These are phyloP conservation scores for Zaprionus lachaisei DNA, from an alignment of 1,140 invertebrate species.

Conservation along the genomic window DNA sequence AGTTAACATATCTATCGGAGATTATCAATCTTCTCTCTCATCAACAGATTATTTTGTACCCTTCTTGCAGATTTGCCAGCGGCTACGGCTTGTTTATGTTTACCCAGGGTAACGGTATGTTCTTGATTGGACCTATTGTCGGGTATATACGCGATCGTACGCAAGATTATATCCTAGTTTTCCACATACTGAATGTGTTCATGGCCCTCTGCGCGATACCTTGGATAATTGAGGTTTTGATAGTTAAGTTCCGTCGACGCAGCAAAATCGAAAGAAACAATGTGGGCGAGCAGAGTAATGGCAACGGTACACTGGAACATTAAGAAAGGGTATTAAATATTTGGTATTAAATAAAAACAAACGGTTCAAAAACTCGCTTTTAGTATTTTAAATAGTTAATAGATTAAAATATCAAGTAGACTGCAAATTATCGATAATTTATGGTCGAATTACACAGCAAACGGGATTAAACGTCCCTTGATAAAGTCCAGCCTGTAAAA, in stretches of 20 bases:
- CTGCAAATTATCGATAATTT: no score
- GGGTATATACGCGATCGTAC: constrained; percentile 82
- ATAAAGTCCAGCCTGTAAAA: no score
- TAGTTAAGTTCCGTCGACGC: constrained; percentile 69
- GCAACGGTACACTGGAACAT: constrained; percentile 30
- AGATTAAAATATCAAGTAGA: background rate
- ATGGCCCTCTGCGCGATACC: constrained; percentile 80
- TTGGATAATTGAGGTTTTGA: constrained; percentile 75
- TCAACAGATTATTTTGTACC: background rate
- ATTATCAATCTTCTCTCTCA: background rate
- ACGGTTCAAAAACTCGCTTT: background rate
- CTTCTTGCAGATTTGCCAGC: constrained; percentile 85
- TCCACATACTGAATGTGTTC: constrained; percentile 81
- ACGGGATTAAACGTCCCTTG: no score
- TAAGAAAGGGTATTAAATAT: constrained; percentile 13
- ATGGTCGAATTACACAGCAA: no score
- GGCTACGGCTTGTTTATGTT: constrained; percentile 89
- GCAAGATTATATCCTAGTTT: constrained; percentile 72
- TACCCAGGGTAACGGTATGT: constrained; percentile 85
- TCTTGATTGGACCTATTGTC: constrained; percentile 73
- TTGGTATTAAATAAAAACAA: background rate
- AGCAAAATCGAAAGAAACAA: constrained; percentile 64
- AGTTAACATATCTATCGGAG: background rate
- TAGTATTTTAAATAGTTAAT: background rate
- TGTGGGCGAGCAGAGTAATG: constrained; percentile 55